These are phyloP conservation scores for Acheta domesticus DNA, from an alignment of 2,888 invertebrate species.

Conservation along the genomic window DNA sequence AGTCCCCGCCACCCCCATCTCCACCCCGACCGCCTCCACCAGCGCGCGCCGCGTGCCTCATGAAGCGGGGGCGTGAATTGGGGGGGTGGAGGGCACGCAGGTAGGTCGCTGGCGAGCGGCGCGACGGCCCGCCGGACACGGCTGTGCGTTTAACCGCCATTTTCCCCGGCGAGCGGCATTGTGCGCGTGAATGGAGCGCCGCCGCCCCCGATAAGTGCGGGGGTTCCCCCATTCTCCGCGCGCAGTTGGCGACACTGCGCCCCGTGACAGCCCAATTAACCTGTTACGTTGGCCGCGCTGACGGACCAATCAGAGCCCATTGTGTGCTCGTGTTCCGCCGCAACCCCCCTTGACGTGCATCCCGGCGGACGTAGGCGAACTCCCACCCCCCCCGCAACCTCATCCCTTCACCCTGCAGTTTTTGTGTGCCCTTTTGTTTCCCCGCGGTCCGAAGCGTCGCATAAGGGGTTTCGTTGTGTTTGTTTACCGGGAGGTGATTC, in stretches of 20 bases:
- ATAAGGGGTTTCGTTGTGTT: slow-evolving; percentile 10
- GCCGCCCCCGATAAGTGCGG: slow-evolving; percentile 2
- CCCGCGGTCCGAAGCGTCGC: not conserved
- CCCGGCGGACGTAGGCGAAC: not conserved
- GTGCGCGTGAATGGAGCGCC: not conserved
- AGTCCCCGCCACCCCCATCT: no score
- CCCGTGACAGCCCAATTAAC: slow-evolving; percentile 21
- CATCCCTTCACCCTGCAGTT: not conserved
- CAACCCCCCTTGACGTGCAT: not conserved
- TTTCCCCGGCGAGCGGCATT: not conserved
- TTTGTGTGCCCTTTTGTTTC: not conserved
- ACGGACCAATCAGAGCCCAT: slow-evolving; percentile 6
- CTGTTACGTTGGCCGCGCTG: slow-evolving; percentile 7
- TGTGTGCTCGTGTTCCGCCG: not conserved
- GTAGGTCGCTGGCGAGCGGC: not conserved
- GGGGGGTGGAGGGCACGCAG: not conserved
- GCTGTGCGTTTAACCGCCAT: slow-evolving; percentile 9
- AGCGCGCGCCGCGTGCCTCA: no score
- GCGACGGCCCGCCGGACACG: not conserved
- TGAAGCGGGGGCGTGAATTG: not conserved
- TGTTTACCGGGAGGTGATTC: slow-evolving; percentile 18
- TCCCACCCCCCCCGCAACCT: not conserved
- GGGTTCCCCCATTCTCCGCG: slow-evolving; percentile 18
- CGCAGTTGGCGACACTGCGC: slow-evolving; percentile 12
- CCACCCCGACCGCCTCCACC: no score